Conservation (phyloP, 2,113 vertebrate genomes). For the Alouatta palliata region DNA sequence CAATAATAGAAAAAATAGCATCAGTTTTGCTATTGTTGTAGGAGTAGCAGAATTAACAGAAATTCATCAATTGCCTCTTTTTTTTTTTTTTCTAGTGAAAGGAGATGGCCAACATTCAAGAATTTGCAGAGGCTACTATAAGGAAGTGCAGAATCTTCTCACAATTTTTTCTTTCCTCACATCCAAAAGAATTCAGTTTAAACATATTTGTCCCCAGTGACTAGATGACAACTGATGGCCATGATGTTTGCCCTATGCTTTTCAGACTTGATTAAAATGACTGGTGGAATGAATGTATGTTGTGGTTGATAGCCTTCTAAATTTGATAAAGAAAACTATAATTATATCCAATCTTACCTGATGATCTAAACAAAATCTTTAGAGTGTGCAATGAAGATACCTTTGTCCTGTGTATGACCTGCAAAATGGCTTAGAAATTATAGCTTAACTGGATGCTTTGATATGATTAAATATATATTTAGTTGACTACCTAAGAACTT, state of each 20-base stretch:
- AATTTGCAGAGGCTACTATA: neutral
- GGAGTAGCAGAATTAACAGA: neutral
- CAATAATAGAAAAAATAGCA: neutral
- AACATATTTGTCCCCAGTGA: neutral
- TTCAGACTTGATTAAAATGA: conserved; percentile 31
- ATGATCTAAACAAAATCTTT: conserved; percentile 46
- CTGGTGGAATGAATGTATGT: neutral
- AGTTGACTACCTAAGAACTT: neutral
- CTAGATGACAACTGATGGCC: neutral
- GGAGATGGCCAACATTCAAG: neutral
- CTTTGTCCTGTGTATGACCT: conserved; percentile 43
- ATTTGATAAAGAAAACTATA: conserved; percentile 50
- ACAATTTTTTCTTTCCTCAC: neutral
- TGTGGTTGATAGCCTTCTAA: conserved; percentile 45
- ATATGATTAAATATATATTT: conserved; percentile 47
- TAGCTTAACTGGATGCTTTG: conserved; percentile 25
- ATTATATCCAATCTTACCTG: conserved; percentile 36
- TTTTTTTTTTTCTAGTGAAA: neutral
- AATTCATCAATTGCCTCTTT: neutral
- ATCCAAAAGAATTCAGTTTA: conserved; percentile 27
- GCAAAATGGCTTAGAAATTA: conserved; percentile 51
- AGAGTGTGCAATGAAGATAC: neutral
- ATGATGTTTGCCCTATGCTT: neutral
- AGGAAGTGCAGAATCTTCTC: neutral
- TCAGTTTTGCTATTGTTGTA: neutral